Evolutionary conservation across 2,113 vertebrate species (phyloP).

Genomic region (Tragelaphus imberbis): DNA sequence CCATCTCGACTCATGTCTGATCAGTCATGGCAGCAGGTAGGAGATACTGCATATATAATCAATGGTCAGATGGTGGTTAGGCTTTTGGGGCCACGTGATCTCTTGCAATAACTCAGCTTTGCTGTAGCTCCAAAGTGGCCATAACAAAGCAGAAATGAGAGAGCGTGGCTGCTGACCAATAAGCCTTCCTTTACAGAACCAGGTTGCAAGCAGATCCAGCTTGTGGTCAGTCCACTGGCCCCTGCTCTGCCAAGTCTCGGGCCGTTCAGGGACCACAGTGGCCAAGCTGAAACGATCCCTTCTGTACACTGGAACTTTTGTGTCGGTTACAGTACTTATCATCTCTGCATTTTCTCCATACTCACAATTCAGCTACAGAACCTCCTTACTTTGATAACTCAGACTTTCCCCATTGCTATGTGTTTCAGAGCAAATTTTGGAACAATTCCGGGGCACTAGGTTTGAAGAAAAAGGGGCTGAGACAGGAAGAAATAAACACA

Average conservation of each 20-base stretch:
- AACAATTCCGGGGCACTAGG: too few relatives aligned
- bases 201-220: not conserved
- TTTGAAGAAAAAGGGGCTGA: not conserved
- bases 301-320: not conserved
- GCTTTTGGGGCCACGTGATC: not conserved
- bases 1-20: not conserved
- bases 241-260: accelerated
- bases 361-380: not conserved
- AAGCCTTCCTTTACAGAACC: not conserved
- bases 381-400: not conserved
- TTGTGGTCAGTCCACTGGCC: not conserved
- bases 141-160: not conserved
- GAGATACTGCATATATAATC: not conserved
- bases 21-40: not conserved
- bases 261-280: accelerated
- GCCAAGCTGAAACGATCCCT: not conserved
- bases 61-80: not conserved
- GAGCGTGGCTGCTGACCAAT: not conserved
- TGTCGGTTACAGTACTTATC: not conserved
- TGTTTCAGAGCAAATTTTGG: not conserved
- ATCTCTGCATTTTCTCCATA: not conserved
- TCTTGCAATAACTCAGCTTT: not conserved
- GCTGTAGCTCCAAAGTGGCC: accelerated
- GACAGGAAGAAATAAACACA: not conserved
- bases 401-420: not conserved